These are phyloP conservation scores for Cheilosia soror DNA, from an alignment of 2,888 invertebrate species.

Conservation along the genomic window DNA sequence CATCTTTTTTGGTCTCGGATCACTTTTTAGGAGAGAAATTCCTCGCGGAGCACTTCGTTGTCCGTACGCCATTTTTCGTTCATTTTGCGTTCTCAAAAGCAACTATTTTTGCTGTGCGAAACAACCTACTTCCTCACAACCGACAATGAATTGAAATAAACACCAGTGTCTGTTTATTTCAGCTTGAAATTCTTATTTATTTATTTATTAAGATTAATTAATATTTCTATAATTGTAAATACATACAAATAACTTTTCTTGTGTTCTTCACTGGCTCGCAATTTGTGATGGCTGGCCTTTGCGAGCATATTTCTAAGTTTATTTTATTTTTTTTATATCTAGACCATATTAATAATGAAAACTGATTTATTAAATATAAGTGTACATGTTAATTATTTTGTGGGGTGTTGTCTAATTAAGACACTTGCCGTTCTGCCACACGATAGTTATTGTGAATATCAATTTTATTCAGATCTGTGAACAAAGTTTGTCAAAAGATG, in stretches of 20 bases:
- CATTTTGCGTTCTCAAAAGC: no score
- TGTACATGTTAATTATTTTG: slow-evolving; percentile 24
- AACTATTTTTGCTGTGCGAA: no score
- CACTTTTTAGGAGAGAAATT: no score
- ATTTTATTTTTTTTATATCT: background rate
- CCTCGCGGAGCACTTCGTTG: no score
- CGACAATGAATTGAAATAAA: background rate
- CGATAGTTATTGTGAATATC: background rate
- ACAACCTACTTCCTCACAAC: background rate
- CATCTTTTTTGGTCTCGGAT: no score
- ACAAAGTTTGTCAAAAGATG: slow-evolving; percentile 2
- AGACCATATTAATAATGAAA: background rate
- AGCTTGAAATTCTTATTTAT: slow-evolving; percentile 50
- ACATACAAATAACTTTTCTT: slow-evolving; percentile 65
- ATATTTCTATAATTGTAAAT: slow-evolving; percentile 55
- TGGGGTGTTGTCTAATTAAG: slow-evolving; percentile 6
- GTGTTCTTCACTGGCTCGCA: slow-evolving; percentile 26
- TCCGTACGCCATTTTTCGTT: no score
- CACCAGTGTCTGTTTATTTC: slow-evolving; percentile 16
- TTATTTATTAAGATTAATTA: slow-evolving; percentile 62
- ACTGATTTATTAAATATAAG: slow-evolving; percentile 21
- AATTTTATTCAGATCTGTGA: slow-evolving; percentile 5
- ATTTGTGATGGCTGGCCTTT: slow-evolving; percentile 7
- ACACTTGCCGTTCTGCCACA: slow-evolving; percentile 8
- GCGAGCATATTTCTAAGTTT: background rate